phyloP scores from a whole-genome alignment of 2,888 invertebrate species.

The Seira musarum region DNA sequence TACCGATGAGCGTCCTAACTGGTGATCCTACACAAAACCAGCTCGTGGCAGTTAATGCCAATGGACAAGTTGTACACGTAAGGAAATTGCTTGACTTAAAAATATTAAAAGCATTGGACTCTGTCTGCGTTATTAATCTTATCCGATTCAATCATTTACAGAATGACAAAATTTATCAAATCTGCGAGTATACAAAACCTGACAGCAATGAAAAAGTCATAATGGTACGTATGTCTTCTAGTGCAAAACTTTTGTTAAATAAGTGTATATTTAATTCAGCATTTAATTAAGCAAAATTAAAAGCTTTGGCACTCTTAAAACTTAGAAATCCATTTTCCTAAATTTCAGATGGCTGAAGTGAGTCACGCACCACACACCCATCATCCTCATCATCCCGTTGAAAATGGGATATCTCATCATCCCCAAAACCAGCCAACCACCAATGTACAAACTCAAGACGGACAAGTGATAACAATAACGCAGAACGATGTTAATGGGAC shows the following conservation, averaged over 20 bases:
- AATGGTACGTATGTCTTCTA: conserved; percentile 66
- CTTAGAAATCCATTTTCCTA: too few species aligned
- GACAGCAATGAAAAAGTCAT: conserved; percentile 68
- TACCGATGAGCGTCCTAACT: conserved; percentile 64
- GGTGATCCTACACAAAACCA: conserved; percentile 68
- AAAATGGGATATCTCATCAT: conserved; percentile 44
- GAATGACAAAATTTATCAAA: conserved; percentile 69
- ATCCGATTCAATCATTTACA: conserved; percentile 39
- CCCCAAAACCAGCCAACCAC: conserved; percentile 24
- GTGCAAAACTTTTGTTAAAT: too few species aligned
- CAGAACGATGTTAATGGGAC: conserved; percentile 1
- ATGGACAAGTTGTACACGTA: conserved; percentile 69
- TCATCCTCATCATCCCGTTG: conserved; percentile 23
- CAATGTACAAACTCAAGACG: conserved; percentile 23
- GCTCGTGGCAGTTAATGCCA: conserved; percentile 67
- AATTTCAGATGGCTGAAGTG: conserved; percentile 60
- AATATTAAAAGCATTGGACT: not conserved
- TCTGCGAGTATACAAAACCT: conserved; percentile 68
- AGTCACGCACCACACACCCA: conserved; percentile 29
- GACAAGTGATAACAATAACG: conserved; percentile 41
- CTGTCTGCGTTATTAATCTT: not conserved
- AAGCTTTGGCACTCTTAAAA: not conserved
- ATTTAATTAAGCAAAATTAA: conserved; percentile 2
- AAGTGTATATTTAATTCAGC: not conserved
- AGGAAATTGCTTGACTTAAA: conserved; percentile 19